Percentiles rank a stretch among this genome's conserved stretches.
Conservation (phyloP, 2,888 invertebrate genomes). For the Carpatolechia fugitivella region DNA sequence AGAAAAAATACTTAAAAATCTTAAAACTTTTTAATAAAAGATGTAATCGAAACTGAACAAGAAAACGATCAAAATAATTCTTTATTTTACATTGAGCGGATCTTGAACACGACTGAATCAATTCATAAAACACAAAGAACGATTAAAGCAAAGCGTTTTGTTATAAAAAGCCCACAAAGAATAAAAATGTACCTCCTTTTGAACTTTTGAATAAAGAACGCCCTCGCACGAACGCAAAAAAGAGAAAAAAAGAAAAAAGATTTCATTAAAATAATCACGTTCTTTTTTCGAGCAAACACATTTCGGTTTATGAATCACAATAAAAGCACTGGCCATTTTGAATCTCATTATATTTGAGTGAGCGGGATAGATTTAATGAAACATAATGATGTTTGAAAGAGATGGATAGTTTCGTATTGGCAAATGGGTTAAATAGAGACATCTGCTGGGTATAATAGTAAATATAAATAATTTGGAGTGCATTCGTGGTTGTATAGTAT, state of each 20-base stretch:
- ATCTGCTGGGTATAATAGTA: constrained; percentile 54
- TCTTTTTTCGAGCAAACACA: constrained; percentile 44
- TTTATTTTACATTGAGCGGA: constrained; percentile 41
- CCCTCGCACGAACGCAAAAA: constrained; percentile 34
- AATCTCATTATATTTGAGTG: constrained; percentile 51
- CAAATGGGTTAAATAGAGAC: constrained; percentile 44
- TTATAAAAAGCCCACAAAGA: constrained; percentile 44
- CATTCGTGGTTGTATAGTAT: constrained; percentile 34
- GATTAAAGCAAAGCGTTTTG: constrained; percentile 45
- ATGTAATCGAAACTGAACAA: constrained; percentile 21
- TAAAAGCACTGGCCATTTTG: constrained; percentile 62
- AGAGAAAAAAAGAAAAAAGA: constrained; percentile 35
- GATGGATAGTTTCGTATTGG: constrained; percentile 34
- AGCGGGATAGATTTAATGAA: constrained; percentile 38
- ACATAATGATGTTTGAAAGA: constrained; percentile 33
- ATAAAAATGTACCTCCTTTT: constrained; percentile 30
- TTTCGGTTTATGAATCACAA: constrained; percentile 30
- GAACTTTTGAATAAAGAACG: constrained; percentile 28
- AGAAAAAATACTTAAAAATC: too few relatives aligned
- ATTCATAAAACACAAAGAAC: constrained; percentile 45
- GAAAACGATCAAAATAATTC: constrained; percentile 25
- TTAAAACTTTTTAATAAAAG: constrained; percentile 20
- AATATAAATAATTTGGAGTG: constrained; percentile 26
- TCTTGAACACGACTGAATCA: constrained; percentile 39
- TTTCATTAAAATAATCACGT: constrained; percentile 60